phyloP scores from a whole-genome alignment of 1,140 invertebrate species.

The Heliconius eleuchia region DNA sequence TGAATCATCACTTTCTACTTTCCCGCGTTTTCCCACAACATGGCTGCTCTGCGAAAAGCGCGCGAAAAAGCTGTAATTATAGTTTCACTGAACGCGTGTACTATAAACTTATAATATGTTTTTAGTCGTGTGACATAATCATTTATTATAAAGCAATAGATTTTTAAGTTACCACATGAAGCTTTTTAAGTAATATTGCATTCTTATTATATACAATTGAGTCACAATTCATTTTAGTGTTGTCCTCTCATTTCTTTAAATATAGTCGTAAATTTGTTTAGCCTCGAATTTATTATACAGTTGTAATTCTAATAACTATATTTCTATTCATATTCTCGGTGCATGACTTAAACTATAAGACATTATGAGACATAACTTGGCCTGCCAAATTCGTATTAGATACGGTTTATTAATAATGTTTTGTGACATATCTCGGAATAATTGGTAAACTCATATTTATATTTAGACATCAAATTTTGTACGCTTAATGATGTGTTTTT shows the following conservation, averaged over 20 bases:
- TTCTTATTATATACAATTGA: background rate
- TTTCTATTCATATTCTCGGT: conserved; percentile 11
- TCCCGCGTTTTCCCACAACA: conserved; percentile 64
- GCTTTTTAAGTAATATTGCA: background rate
- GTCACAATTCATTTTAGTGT: background rate
- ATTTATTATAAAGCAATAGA: background rate
- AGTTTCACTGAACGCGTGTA: conserved; percentile 23
- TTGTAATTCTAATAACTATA: background rate
- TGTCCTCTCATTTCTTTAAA: background rate
- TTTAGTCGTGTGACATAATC: conserved; percentile 20
- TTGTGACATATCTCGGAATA: conserved; percentile 10
- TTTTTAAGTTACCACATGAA: background rate
- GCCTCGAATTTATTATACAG: conserved; percentile 12
- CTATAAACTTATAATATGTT: background rate
- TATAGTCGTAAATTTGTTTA: background rate
- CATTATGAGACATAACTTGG: conserved; percentile 18
- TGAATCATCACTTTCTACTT: conserved; percentile 69
- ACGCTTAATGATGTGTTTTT: background rate
- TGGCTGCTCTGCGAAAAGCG: conserved; percentile 54
- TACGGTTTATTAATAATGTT: conserved; percentile 26
- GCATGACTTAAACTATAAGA: conserved; percentile 9
- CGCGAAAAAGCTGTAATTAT: conserved; percentile 41
- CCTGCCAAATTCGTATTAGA: conserved; percentile 34
- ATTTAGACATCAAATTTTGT: conserved; percentile 8
- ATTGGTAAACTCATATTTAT: conserved; percentile 27